Evolutionary conservation across 2,113 vertebrate genomes (phyloP), one percentile per base, ranked within the genome.

Genomic region (Chaetodon trifascialis): DNA sequence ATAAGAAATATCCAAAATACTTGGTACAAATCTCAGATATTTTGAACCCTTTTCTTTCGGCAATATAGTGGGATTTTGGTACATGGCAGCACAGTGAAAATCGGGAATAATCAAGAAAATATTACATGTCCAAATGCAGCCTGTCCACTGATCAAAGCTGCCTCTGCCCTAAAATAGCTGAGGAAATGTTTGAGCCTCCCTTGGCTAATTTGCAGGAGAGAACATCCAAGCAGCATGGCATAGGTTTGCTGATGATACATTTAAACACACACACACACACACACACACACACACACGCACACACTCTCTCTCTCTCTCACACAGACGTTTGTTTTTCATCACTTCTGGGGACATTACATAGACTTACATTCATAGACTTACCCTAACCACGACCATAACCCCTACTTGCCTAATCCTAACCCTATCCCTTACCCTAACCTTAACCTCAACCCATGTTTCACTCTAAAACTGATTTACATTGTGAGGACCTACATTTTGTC

Each of bases 141-240:
- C 30, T 56, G 66, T 77, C 69, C 76, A 60, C 70, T 83, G 87
- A 89, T 87, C 73, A 83, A 83, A 80, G 88, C 54, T 60, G 7
- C 9, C 38, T 44, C 34, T 46, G 46, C 69, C 52, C 77, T 60
- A 15, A 81, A 85, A 69, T 52, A 83, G 65, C 66, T 47, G 21
- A 72, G 56, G 62, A 85, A 83, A 83, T 78, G 64, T 68, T 75
- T 58, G 44, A 77, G 65, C 51, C 62, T 47, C 11, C 55, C 46
- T 69, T 49, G 51, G 77, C 55, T 73, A 51, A 65, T 77, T 46
- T 71, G 76, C 73, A 68, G 54, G 30, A 60, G 19, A 38, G n/a
- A 79, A 65, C 36, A 64, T 71, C 62, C 58, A 38, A 75, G 34
- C 65, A 52, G 34, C 40, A 38, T 30, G 77, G 62, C 44, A 59